phyloP scores from a whole-genome alignment of 2,888 invertebrate species.

The Peribatodes rhomboidaria region DNA sequence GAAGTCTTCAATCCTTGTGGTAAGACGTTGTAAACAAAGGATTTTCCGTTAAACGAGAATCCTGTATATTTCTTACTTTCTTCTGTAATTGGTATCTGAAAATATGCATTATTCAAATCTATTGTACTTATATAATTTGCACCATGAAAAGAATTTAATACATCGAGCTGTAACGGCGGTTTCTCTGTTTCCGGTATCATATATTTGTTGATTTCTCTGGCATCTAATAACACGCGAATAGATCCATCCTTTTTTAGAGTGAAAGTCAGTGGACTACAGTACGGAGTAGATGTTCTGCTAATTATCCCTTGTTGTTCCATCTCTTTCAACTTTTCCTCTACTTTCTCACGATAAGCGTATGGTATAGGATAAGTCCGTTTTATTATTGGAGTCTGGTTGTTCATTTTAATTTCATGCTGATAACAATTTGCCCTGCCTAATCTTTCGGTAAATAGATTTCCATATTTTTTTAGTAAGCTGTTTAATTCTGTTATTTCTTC shows the following conservation, averaged over 20 bases:
- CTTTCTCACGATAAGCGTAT: constrained; percentile 42
- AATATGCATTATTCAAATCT: constrained; percentile 31
- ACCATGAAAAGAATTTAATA: constrained; percentile 26
- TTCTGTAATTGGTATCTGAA: constrained; percentile 24
- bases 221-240: constrained; percentile 29
- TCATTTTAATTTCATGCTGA: constrained; percentile 44
- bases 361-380: constrained; percentile 45
- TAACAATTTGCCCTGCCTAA: constrained; percentile 44
- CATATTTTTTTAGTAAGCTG: background rate
- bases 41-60: constrained; percentile 26
- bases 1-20: constrained; percentile 37
- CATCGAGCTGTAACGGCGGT: constrained; percentile 24
- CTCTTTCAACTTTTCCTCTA: constrained; percentile 41
- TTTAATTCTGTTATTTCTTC: background rate
- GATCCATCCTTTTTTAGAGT: constrained; percentile 31
- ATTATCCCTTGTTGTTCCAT: constrained; percentile 43
- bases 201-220: constrained; percentile 33
- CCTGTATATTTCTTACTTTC: constrained; percentile 20
- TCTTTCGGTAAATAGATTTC: constrained; percentile 5
- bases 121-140: constrained; percentile 20
- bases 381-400: constrained; percentile 31
- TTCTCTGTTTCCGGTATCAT: constrained; percentile 34
- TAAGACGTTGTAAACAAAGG: constrained; percentile 24
- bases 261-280: constrained; percentile 45
- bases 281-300: constrained; percentile 31